These are phyloP conservation scores for Trichonephila clavipes DNA, from an alignment of 1,140 invertebrate species.

Conservation along the genomic window DNA sequence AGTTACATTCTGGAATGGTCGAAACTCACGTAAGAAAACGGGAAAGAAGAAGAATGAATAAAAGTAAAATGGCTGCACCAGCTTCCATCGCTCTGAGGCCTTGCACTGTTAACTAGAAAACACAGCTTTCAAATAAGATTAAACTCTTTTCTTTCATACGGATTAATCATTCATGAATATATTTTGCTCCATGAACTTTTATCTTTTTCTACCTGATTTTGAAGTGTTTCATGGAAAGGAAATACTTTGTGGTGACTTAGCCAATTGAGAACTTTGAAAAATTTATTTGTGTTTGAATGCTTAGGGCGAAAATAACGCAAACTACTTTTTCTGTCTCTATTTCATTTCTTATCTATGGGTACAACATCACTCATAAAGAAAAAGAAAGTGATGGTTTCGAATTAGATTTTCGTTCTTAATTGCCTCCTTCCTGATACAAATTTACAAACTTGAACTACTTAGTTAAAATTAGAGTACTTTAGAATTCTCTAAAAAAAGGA, in stretches of 20 bases:
- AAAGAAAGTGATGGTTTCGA: no score
- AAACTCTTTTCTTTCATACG: conserved; percentile 3
- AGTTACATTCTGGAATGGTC: not conserved
- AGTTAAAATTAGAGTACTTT: no score
- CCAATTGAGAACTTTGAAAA: not conserved
- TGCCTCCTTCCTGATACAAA: no score
- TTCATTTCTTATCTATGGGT: no score
- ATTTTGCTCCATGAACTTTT: conserved; percentile 4
- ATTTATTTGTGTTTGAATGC: not conserved
- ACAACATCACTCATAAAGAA: no score
- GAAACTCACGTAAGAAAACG: not conserved
- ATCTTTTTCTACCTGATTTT: not conserved
- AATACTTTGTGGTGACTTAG: not conserved
- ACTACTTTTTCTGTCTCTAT: no score
- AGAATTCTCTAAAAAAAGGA: no score
- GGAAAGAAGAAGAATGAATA: not conserved
- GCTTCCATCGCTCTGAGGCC: not conserved
- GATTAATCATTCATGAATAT: conserved; percentile 26
- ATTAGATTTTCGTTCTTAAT: no score
- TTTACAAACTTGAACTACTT: no score
- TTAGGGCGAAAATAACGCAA: not conserved
- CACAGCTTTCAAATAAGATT: conserved; percentile 5
- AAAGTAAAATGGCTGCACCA: not conserved
- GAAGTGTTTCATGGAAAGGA: not conserved
- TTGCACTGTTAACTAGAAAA: not conserved